Evolutionary conservation across 2,797 vertebrate species (phyloP).

Genomic region (Gastrophryne carolinensis): DNA sequence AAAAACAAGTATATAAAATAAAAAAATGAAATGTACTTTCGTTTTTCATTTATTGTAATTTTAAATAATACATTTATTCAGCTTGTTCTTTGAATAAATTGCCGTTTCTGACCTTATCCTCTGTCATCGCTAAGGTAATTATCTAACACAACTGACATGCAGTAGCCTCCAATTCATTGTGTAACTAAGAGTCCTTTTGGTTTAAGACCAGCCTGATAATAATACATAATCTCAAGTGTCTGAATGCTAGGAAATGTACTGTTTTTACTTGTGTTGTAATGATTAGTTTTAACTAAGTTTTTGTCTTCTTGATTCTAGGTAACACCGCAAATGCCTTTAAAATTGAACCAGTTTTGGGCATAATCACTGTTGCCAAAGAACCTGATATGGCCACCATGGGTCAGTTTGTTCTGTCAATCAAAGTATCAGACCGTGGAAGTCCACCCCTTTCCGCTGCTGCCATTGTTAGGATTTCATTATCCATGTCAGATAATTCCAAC

Average conservation of each 20-base stretch:
- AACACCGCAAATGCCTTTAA: conserved; percentile 89
- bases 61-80: conserved; percentile 4
- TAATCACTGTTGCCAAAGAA: conserved; percentile 85
- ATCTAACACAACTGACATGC: conserved; percentile 9
- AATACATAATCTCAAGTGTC: not conserved
- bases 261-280: not conserved
- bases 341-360: conserved; percentile 91
- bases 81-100: conserved; percentile 16
- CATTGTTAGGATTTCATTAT: conserved; percentile 86
- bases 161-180: conserved; percentile 20
- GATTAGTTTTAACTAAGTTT: conserved; percentile 4
- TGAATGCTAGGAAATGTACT: not conserved
- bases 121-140: conserved; percentile 25
- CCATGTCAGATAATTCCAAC: conserved; percentile 88
- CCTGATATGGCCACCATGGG: conserved; percentile 85
- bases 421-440: conserved; percentile 84
- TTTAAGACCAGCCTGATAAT: not conserved
- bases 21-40: no score
- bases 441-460: conserved; percentile 86
- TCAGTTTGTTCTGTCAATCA: conserved; percentile 89
- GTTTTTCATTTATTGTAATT: conserved; percentile 2
- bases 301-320: conserved; percentile 72
- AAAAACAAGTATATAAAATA: no score
- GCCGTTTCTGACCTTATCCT: conserved; percentile 25
- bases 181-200: not conserved